These are phyloP conservation scores for Dolomedes plantarius DNA, from an alignment of 2,888 invertebrate genomes.

Conservation along the genomic window DNA sequence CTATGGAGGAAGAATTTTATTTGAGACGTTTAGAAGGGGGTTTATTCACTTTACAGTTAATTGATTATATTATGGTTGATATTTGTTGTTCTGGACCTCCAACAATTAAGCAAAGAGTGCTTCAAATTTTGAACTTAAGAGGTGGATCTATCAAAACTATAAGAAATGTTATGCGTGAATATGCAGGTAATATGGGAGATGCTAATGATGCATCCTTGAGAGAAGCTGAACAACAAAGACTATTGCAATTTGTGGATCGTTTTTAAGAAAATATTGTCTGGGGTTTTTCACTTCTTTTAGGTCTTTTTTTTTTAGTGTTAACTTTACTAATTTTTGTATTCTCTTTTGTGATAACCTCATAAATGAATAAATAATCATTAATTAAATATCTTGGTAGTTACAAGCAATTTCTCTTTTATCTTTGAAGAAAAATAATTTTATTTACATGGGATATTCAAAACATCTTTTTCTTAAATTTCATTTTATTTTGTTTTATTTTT, in stretches of 20 bases:
- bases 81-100: constrained; percentile 76
- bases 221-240: constrained; percentile 92
- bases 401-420: too few species aligned
- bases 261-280: constrained; percentile 85
- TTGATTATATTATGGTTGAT: constrained; percentile 86
- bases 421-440: too few species aligned
- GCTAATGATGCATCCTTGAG: constrained; percentile 84
- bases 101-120: constrained; percentile 66
- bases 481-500: too few species aligned
- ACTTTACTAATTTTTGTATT: too few species aligned
- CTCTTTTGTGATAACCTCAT: too few species aligned
- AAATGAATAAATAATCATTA: too few species aligned
- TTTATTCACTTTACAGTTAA: constrained; percentile 95
- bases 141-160: constrained; percentile 93
- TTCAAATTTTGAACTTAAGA: constrained; percentile 67
- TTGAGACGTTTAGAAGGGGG: constrained; percentile 93
- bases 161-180: constrained; percentile 95
- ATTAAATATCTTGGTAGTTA: too few species aligned
- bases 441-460: too few species aligned
- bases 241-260: constrained; percentile 93
- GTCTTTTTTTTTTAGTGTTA: too few species aligned
- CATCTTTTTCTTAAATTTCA: too few species aligned
- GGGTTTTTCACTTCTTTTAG: too few species aligned
- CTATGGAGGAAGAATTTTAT: constrained; percentile 90
- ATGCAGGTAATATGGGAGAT: constrained; percentile 96